phyloP scores from a whole-genome alignment of 2,888 invertebrate genomes.

The Aphelenchoides bicaudatus region DNA sequence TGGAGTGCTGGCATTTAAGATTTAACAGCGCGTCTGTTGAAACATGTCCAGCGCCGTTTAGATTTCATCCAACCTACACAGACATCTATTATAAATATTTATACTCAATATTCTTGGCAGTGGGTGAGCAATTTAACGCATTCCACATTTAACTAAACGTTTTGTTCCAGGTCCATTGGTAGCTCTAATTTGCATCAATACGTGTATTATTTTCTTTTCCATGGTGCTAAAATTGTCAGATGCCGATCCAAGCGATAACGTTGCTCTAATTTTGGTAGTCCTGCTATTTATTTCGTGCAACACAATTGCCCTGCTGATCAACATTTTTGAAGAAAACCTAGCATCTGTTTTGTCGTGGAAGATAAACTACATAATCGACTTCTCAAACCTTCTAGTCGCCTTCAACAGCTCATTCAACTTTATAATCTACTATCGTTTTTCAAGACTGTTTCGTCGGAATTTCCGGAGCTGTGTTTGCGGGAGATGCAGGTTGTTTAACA shows the following conservation, averaged over 20 bases:
- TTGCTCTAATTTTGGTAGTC: slow-evolving; percentile 55
- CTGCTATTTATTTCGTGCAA: slow-evolving; percentile 59
- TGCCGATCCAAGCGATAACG: slow-evolving; percentile 36
- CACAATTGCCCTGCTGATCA: slow-evolving; percentile 54
- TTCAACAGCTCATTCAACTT: slow-evolving; percentile 60
- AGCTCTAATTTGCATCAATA: slow-evolving; percentile 49
- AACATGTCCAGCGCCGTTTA: slow-evolving; percentile 53
- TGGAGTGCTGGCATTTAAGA: slow-evolving; percentile 53
- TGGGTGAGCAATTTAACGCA: no score
- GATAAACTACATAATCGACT: slow-evolving; percentile 59
- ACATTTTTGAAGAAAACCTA: slow-evolving; percentile 52
- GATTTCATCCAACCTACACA: slow-evolving; percentile 48
- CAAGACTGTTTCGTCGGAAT: slow-evolving; percentile 46
- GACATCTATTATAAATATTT: slow-evolving; percentile 47
- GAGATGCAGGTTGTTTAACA: no score
- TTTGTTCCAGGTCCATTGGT: slow-evolving; percentile 56
- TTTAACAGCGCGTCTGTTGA: slow-evolving; percentile 42
- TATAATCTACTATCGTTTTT: slow-evolving; percentile 59
- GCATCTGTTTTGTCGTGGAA: slow-evolving; percentile 39
- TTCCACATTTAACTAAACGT: no score
- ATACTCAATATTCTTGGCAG: slow-evolving; percentile 56
- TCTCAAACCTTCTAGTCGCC: slow-evolving; percentile 59
- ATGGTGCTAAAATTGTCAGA: slow-evolving; percentile 32
- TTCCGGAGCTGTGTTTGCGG: slow-evolving; percentile 41
- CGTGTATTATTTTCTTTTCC: slow-evolving; percentile 46